phyloP scores from a whole-genome alignment of 2,797 vertebrate species.

The Rhinophrynus dorsalis region DNA sequence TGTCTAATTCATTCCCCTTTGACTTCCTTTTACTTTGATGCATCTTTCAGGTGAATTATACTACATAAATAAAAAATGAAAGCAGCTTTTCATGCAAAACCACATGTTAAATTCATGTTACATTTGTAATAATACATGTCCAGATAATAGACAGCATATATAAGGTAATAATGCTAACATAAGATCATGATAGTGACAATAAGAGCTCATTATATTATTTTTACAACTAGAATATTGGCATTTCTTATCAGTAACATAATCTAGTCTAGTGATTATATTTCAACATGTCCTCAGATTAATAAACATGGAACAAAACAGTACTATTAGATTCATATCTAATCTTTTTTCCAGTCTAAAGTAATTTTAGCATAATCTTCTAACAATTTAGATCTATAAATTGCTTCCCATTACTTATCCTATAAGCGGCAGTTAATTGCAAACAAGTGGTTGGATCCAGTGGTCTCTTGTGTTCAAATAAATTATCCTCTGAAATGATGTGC shows the following conservation, averaged over 20 bases:
- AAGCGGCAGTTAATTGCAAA: slow-evolving; percentile 58
- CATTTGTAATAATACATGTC: background rate
- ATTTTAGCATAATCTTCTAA: slow-evolving; percentile 46
- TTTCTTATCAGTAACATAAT: slow-evolving; percentile 32
- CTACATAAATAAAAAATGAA: no score
- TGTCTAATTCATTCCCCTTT: no score
- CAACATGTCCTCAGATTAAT: slow-evolving; percentile 45
- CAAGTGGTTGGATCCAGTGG: slow-evolving; percentile 52
- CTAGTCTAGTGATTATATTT: slow-evolving; percentile 41
- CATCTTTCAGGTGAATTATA: no score
- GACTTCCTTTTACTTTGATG: no score
- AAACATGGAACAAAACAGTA: slow-evolving; percentile 20
- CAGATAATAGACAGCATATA: background rate
- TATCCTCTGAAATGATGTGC: slow-evolving; percentile 52
- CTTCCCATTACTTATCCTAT: slow-evolving; percentile 51
- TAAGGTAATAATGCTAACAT: background rate
- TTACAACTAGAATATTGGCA: slow-evolving; percentile 1
- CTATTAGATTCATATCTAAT: slow-evolving; percentile 1
- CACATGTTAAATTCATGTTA: background rate
- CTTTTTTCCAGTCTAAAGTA: slow-evolving; percentile 45
- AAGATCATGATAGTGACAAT: background rate
- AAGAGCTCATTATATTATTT: background rate
- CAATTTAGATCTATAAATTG: slow-evolving; percentile 51
- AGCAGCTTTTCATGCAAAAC: background rate
- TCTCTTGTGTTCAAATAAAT: slow-evolving; percentile 47